A percentile compares a stretch with the other conserved stretches of the same genome.
Evolutionary conservation across 2,797 vertebrate genomes (phyloP).

Genomic region (Paguma larvata): DNA sequence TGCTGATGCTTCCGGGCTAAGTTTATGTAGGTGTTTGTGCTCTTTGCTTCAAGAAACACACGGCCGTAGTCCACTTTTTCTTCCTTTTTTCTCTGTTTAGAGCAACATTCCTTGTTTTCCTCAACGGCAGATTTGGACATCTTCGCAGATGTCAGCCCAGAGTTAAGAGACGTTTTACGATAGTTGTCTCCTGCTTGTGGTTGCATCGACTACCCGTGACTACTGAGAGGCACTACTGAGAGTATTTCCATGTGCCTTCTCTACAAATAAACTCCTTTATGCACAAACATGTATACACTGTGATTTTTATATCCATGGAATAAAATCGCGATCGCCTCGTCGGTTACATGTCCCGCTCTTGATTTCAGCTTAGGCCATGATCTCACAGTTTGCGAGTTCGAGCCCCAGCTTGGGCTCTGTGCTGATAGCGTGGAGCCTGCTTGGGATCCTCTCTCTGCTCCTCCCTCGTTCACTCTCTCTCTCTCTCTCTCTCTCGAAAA

Average conservation of each 20-base stretch:
- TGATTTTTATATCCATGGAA: background rate
- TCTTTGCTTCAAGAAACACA: background rate
- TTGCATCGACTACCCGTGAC: background rate
- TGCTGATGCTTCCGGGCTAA: background rate
- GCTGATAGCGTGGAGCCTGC: too few species aligned
- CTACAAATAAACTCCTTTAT: background rate
- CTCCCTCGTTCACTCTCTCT: too few species aligned
- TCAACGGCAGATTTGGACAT: background rate
- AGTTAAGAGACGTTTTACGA: background rate
- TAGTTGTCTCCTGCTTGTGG: background rate
- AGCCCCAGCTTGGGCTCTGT: too few species aligned
- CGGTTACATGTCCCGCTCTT: too few species aligned
- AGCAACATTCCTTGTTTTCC: background rate
- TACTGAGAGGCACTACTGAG: background rate
- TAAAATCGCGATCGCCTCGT: too few species aligned
- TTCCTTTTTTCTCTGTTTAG: background rate
- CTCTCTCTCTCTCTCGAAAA: too few species aligned
- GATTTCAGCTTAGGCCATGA: too few species aligned
- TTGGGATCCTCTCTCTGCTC: too few species aligned
- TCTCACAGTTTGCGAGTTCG: too few species aligned
- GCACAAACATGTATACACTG: accelerated
- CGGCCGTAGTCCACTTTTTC: background rate
- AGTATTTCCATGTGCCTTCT: background rate
- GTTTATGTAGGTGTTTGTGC: accelerated
- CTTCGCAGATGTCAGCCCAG: background rate